phyloP scores from a whole-genome alignment of 2,797 vertebrate genomes.

The Pseudopleuronectes americanus region DNA sequence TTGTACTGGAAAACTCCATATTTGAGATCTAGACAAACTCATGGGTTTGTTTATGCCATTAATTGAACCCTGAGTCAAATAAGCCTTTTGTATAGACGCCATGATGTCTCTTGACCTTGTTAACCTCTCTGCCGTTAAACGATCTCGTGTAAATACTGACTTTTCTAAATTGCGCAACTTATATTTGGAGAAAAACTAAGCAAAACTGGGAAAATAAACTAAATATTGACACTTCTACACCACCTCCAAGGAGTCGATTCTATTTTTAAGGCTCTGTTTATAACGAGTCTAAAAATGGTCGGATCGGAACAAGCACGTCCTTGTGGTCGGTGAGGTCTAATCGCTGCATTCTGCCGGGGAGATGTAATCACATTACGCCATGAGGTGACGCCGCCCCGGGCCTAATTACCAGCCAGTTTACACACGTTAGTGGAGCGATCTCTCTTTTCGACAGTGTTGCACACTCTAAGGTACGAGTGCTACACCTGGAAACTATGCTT shows the following conservation, averaged over 20 bases:
- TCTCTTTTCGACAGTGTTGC: constrained; percentile 43
- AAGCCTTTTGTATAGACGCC: constrained; percentile 23
- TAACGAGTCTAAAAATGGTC: constrained; percentile 50
- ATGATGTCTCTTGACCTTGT: constrained; percentile 42
- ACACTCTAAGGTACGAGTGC: constrained; percentile 22
- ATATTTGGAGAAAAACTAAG: too few relatives aligned
- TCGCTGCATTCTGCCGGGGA: constrained; percentile 77
- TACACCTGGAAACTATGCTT: constrained; percentile 15
- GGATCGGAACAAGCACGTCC: constrained; percentile 49
- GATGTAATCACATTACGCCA: constrained; percentile 82
- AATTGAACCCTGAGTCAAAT: constrained; percentile 13
- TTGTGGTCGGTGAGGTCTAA: constrained; percentile 74
- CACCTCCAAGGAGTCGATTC: constrained; percentile 4
- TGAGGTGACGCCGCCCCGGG: constrained; percentile 61
- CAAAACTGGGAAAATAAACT: neutral
- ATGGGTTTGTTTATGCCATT: neutral
- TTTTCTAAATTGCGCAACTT: neutral
- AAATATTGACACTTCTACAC: neutral
- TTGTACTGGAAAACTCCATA: constrained; percentile 6
- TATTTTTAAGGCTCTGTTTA: constrained; percentile 38
- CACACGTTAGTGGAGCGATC: constrained; percentile 41
- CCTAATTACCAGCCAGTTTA: constrained; percentile 60
- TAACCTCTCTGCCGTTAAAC: neutral
- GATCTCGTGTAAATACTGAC: neutral
- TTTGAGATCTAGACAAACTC: too few relatives aligned